Evolutionary conservation across 2,113 vertebrate species (phyloP).

Genomic region (Rhinoderma darwinii): DNA sequence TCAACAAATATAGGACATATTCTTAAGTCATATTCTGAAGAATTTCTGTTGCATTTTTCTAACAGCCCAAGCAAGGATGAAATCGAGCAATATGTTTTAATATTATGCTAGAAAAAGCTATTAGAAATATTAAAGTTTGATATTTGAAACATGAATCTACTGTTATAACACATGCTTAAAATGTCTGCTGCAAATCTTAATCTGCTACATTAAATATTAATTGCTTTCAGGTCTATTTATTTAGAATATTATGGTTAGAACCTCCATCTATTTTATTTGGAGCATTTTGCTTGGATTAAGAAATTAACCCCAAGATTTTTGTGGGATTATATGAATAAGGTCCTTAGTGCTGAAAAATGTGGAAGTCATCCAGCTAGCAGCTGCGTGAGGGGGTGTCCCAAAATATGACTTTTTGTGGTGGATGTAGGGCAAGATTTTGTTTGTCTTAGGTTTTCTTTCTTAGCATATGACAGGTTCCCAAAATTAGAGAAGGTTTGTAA

Average conservation of each 20-base stretch:
- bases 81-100: background rate
- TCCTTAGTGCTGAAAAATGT: slow-evolving; percentile 53
- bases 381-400: slow-evolving; percentile 55
- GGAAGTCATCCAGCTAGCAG: slow-evolving; percentile 49
- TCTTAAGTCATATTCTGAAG: background rate
- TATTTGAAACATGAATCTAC: slow-evolving; percentile 5
- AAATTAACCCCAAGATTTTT: slow-evolving; percentile 58
- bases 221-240: slow-evolving; percentile 53
- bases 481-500: slow-evolving; percentile 36
- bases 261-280: slow-evolving; percentile 51
- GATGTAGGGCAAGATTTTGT: slow-evolving; percentile 27
- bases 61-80: background rate
- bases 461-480: slow-evolving; percentile 44
- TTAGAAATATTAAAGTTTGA: background rate
- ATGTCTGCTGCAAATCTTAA: slow-evolving; percentile 12
- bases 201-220: slow-evolving; percentile 51
- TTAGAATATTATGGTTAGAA: slow-evolving; percentile 49
- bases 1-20: too few relatives aligned
- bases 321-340: slow-evolving; percentile 54
- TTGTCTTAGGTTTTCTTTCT: slow-evolving; percentile 50
- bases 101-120: background rate
- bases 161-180: background rate
- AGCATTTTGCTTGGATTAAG: slow-evolving; percentile 57
- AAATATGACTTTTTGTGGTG: slow-evolving; percentile 55
- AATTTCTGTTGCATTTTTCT: background rate